phyloP scores from a whole-genome alignment of 2,888 invertebrate genomes.

The Ischnus inquisitorius region DNA sequence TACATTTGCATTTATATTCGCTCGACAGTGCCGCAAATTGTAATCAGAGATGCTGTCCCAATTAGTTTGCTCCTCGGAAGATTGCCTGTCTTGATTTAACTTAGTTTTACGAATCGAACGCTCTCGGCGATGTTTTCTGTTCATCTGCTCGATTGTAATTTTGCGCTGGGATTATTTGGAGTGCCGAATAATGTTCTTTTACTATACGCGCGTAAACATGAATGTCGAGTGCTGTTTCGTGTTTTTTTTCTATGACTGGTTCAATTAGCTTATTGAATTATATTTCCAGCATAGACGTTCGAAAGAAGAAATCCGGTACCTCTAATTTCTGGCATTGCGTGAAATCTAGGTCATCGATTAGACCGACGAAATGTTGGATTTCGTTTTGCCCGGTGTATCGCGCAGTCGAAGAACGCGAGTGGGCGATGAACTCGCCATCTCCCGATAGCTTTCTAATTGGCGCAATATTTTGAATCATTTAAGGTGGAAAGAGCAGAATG shows the following conservation, averaged over 20 bases:
- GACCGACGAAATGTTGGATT: constrained; percentile 2
- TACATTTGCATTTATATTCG: not conserved
- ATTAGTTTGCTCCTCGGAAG: not conserved
- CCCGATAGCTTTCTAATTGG: not conserved
- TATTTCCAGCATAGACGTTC: constrained; percentile 12
- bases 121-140: too few relatives aligned
- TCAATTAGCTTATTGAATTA: constrained; percentile 45
- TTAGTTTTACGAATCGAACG: not conserved
- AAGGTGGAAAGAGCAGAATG: too few relatives aligned
- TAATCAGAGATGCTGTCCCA: not conserved
- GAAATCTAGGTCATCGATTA: constrained; percentile 39
- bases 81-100: not conserved
- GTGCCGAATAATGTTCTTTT: not conserved
- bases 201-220: not conserved
- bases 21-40: not conserved
- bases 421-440: not conserved
- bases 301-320: not conserved
- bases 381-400: not conserved
- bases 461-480: too few relatives aligned
- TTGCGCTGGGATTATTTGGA: not conserved
- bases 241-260: constrained; percentile 5
- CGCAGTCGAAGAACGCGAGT: not conserved
- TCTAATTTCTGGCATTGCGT: constrained; percentile 14
- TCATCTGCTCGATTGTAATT: not conserved
- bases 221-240: not conserved